These are phyloP conservation scores for Callithrix jacchus DNA, from an alignment of 2,113 vertebrate genomes.

Conservation along the genomic window DNA sequence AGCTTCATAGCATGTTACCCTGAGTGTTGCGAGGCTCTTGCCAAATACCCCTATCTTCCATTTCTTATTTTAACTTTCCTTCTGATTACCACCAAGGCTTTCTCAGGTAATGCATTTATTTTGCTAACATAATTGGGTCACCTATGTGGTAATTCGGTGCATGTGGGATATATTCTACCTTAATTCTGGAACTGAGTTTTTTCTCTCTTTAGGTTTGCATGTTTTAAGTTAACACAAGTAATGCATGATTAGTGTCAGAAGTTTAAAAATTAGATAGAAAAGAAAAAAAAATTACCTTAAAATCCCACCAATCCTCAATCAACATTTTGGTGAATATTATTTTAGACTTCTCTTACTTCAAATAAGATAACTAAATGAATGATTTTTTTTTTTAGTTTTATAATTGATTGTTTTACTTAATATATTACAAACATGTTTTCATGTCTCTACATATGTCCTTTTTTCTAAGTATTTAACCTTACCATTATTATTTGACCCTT, in stretches of 20 bases:
- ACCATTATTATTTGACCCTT: not conserved
- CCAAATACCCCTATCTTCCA: not conserved
- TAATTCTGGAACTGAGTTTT: not conserved
- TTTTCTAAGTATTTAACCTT: not conserved
- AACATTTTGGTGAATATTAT: conserved; percentile 25
- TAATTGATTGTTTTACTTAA: not conserved
- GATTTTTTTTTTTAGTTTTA: not conserved
- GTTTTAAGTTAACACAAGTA: conserved; percentile 16
- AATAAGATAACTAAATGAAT: not conserved
- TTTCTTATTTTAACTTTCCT: conserved; percentile 30
- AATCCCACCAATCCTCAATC: not conserved
- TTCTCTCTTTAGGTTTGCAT: not conserved
- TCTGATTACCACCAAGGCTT: not conserved
- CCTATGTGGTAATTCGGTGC: not conserved
- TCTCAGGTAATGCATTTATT: conserved; percentile 13
- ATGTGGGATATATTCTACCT: not conserved
- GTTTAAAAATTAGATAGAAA: not conserved
- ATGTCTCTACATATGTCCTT: not conserved
- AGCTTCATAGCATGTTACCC: not conserved
- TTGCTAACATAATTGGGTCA: not conserved
- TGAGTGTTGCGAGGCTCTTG: not conserved
- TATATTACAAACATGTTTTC: not conserved
- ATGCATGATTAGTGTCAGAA: not conserved
- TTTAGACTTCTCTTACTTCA: not conserved
- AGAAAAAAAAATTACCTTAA: not conserved